Percentiles rank a stretch among this genome's conserved stretches.
Evolutionary conservation across 1,140 invertebrate species (phyloP).

Genomic region (Pachyrhynchus sulphureomaculatus): DNA sequence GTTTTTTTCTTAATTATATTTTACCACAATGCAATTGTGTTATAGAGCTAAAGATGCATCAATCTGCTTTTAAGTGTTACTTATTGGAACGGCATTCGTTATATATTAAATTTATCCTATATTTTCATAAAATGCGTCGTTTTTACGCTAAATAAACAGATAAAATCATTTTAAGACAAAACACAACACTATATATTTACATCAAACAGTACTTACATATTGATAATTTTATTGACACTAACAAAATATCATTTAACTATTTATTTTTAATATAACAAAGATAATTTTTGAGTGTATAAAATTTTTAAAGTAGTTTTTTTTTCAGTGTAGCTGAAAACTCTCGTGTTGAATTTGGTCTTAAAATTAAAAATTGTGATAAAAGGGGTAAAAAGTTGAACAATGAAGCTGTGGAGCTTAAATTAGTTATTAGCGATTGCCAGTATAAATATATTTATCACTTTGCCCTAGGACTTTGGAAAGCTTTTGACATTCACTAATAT

Average conservation of each 20-base stretch:
- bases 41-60: conserved; percentile 8
- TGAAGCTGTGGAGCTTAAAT: conserved; percentile 36
- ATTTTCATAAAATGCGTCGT: background rate
- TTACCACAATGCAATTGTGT: conserved; percentile 14
- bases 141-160: background rate
- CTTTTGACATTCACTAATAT: conserved; percentile 29
- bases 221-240: too few species aligned
- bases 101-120: conserved; percentile 12
- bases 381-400: conserved; percentile 12
- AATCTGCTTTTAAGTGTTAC: conserved; percentile 18
- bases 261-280: too few species aligned
- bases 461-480: conserved; percentile 37
- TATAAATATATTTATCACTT: conserved; percentile 47
- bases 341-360: conserved; percentile 13
- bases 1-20: conserved; percentile 9
- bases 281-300: too few species aligned
- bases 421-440: conserved; percentile 37
- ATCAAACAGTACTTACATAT: background rate
- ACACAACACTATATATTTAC: background rate
- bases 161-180: background rate
- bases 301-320: too few species aligned
- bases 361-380: conserved; percentile 20
- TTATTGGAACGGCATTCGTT: conserved; percentile 28
- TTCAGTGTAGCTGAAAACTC: too few species aligned
- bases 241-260: too few species aligned